Base-by-base conservation (phyloP, 2,888 invertebrate genomes). In the Nephrocerus scutellatus region DNA sequence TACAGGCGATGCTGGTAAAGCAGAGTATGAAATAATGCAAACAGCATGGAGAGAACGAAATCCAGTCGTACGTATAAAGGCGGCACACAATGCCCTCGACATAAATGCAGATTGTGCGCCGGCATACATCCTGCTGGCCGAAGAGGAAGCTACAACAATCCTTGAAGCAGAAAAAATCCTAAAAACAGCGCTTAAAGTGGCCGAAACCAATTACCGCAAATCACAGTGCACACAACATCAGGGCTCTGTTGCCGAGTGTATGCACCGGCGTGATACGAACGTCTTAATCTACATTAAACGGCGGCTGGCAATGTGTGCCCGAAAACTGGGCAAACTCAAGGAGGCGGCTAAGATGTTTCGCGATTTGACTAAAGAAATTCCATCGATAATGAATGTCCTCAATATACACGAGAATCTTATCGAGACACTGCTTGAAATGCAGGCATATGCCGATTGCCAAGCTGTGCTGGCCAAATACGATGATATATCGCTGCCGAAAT, bases 311-410 rank as follows among this genome's bases (percentile, higher is more conserved):
- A 95, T 96, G 95, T 96, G 95, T 72, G 89, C 92, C 21, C 76
- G 96, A 40, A 91, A 93, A 59, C 73, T 96, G 39, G 93, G 95
- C 9, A 85, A 91, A 56, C 73, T 95, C 48, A 88, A 92, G 68
- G 96, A 96, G 70, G 91, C 95, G 1, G 85, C 93, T 18, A 93
- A 97, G 68, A 85, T 92, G 77, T 95, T 96, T 74, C 79, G 95
- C 59, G 96, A 97, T 73, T 73, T 96, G 47, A 89, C 92, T 36
- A 95, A 96, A 71, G 96, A 97, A 72, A 84, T 88, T 50, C 93
- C 93, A 54, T 92, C 95, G 9, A 87, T 92, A 56, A 84, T 95
- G 80, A 89, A 86, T 65, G 84, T 92, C 46, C 75, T 95, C 47
- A 87, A 90, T 63, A 86, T 93, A 51, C 92, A 92, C 62, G 97